Evolutionary conservation across 2,113 vertebrate species (phyloP).

Genomic region (Trichomycterus rosablanca): DNA sequence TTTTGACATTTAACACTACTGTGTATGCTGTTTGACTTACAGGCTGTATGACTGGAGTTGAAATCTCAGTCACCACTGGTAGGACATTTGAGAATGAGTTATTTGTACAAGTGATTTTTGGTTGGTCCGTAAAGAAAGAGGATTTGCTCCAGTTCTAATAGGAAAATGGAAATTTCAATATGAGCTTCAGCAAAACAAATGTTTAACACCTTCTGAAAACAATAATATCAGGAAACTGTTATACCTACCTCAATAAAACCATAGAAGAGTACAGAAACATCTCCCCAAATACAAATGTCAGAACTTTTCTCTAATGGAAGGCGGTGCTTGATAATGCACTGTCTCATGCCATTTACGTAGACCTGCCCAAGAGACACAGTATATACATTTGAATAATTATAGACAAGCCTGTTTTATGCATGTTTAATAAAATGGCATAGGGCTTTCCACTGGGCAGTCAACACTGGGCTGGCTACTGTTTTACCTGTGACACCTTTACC

Average conservation of each 20-base stretch:
- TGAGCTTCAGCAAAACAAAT: background rate
- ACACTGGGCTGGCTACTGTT: too few relatives aligned
- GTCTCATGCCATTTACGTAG: background rate
- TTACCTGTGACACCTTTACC: too few relatives aligned
- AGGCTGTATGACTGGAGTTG: background rate
- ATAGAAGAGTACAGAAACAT: background rate
- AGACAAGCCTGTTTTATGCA: too few relatives aligned
- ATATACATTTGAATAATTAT: background rate
- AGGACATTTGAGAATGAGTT: background rate
- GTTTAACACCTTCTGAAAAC: background rate
- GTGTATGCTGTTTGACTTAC: background rate
- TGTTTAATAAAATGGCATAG: too few relatives aligned
- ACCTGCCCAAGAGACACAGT: background rate
- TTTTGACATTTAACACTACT: too few relatives aligned
- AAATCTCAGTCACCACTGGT: background rate
- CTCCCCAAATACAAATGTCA: background rate
- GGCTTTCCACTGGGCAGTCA: too few relatives aligned
- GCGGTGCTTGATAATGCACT: conserved; percentile 12
- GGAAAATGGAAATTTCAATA: background rate
- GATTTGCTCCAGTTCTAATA: conserved; percentile 2
- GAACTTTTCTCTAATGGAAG: conserved; percentile 7
- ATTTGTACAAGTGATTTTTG: background rate
- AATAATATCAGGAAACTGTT: background rate
- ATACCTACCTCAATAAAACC: conserved; percentile 14
- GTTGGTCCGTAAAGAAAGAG: background rate